Evolutionary conservation across 2,797 vertebrate genomes (phyloP).

Genomic region (Hirundo rustica): DNA sequence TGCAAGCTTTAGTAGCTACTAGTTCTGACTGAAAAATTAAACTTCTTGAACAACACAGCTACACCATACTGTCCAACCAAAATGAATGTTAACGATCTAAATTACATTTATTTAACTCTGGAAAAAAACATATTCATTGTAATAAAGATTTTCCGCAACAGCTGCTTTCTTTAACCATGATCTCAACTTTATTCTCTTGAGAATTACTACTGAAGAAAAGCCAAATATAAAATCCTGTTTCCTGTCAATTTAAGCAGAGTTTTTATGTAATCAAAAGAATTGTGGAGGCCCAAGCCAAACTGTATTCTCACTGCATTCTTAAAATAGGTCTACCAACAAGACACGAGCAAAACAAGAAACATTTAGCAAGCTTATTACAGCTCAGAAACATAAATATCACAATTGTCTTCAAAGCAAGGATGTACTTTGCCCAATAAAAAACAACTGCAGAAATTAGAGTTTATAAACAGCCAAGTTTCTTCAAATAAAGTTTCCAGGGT

Average conservation of each 20-base stretch:
- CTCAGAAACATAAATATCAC: not conserved
- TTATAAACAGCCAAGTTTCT: not conserved
- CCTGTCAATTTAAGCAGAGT: slow-evolving; percentile 71
- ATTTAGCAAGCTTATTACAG: not conserved
- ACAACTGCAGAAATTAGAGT: not conserved
- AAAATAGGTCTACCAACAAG: not conserved
- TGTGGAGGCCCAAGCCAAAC: slow-evolving; percentile 4
- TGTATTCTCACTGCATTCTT: slow-evolving; percentile 17
- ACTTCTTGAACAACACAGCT: not conserved
- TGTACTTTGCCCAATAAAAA: not conserved
- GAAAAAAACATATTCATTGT: slow-evolving; percentile 37
- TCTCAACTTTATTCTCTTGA: slow-evolving; percentile 68
- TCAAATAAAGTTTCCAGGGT: not conserved
- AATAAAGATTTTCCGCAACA: slow-evolving; percentile 70
- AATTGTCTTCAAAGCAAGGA: not conserved
- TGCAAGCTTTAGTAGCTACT: not conserved
- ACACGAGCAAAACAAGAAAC: not conserved
- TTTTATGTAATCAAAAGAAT: slow-evolving; percentile 69
- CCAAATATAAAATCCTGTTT: slow-evolving; percentile 70
- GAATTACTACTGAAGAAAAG: slow-evolving; percentile 68
- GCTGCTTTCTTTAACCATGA: slow-evolving; percentile 74
- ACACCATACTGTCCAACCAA: not conserved
- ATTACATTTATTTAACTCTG: slow-evolving; percentile 60
- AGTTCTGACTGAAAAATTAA: not conserved
- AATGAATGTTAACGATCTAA: slow-evolving; percentile 1